Evolutionary conservation across 2,888 invertebrate species (phyloP).

Genomic region (Phengaris alcon): DNA sequence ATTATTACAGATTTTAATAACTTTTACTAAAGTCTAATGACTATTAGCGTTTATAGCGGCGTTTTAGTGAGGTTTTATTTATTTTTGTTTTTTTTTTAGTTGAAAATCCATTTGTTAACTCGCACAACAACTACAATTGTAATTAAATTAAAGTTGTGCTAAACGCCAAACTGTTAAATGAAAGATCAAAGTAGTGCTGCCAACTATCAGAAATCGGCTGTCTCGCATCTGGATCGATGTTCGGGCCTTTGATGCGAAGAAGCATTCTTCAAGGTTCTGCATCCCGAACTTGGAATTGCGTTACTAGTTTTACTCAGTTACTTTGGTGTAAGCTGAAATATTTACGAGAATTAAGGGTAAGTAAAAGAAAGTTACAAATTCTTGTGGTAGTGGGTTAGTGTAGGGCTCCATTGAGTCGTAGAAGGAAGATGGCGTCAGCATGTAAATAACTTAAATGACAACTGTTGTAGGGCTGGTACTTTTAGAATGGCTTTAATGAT

Average conservation of each 20-base stretch:
- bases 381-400: slow-evolving; percentile 41
- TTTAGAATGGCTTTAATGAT: slow-evolving; percentile 33
- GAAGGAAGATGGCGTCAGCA: slow-evolving; percentile 77
- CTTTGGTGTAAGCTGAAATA: slow-evolving; percentile 82
- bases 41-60: too few relatives aligned
- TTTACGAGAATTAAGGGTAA: slow-evolving; percentile 75
- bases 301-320: slow-evolving; percentile 79
- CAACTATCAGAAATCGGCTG: slow-evolving; percentile 61
- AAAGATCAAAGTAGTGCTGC: slow-evolving; percentile 48
- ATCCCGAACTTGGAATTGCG: slow-evolving; percentile 84
- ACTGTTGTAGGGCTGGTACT: slow-evolving; percentile 48
- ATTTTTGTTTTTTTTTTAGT: neutral
- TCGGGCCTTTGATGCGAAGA: slow-evolving; percentile 82
- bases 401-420: slow-evolving; percentile 66
- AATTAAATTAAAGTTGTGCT: neutral
- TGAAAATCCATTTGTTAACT: neutral
- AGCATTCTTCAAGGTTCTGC: slow-evolving; percentile 84
- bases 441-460: slow-evolving; percentile 72
- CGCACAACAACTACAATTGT: neutral
- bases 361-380: slow-evolving; percentile 45
- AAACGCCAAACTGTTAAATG: slow-evolving; percentile 39
- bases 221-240: slow-evolving; percentile 83
- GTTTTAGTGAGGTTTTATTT: neutral
- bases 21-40: too few relatives aligned
- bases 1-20: neutral